phyloP scores from a whole-genome alignment of 2,888 invertebrate species.

The Trichacis sp. region DNA sequence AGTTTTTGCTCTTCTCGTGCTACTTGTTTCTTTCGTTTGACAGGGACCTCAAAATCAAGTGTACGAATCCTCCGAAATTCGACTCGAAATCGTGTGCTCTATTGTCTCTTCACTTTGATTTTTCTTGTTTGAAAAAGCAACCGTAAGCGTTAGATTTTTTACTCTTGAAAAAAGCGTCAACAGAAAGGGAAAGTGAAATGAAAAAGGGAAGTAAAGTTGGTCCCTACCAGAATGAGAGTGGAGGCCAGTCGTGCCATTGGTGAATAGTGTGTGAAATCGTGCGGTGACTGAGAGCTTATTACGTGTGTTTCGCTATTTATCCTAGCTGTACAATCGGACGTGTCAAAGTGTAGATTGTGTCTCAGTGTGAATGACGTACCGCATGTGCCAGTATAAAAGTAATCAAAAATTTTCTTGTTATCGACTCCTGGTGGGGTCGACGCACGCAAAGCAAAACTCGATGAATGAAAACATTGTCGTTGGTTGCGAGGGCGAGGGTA shows the following conservation, averaged over 20 bases:
- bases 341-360: conserved; percentile 49
- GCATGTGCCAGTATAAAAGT: conserved; percentile 51
- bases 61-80: no score
- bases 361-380: conserved; percentile 50
- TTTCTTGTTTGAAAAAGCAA: no score
- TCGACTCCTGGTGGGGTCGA: conserved; percentile 46
- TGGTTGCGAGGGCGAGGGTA: conserved; percentile 65
- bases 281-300: conserved; percentile 47
- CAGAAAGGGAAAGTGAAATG: no score
- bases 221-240: conserved; percentile 59
- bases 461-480: conserved; percentile 66
- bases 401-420: conserved; percentile 60
- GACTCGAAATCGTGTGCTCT: background rate
- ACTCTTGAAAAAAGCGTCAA: no score
- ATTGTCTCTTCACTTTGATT: no score
- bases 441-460: conserved; percentile 61
- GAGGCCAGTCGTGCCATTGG: conserved; percentile 53
- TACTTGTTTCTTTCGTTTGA: background rate
- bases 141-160: no score
- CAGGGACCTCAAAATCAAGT: conserved; percentile 3
- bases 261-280: conserved; percentile 54
- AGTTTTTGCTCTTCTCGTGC: conserved; percentile 27
- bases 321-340: conserved; percentile 61
- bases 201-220: conserved; percentile 47
- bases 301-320: conserved; percentile 56